A percentile compares a stretch with the other conserved stretches of the same genome.
Evolutionary conservation across 2,797 vertebrate genomes (phyloP).

Genomic region (Muraenolepis orangiensis): DNA sequence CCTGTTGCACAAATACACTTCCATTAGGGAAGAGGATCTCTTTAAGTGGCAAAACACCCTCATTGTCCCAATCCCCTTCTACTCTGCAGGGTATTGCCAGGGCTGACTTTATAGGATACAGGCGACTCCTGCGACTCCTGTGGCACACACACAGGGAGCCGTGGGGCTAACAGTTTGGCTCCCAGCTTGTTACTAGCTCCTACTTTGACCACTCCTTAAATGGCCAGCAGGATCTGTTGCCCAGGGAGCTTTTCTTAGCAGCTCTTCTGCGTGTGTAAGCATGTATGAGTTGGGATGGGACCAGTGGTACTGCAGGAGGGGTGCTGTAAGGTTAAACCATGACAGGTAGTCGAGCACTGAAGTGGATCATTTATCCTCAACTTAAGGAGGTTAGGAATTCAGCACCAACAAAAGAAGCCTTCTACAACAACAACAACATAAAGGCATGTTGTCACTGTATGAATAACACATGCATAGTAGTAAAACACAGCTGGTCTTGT

Average conservation of each 20-base stretch:
- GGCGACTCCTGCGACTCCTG: not conserved
- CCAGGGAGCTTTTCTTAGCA: conserved; percentile 63
- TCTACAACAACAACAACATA: too few relatives aligned
- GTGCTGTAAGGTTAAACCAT: not conserved
- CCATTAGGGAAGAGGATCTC: not conserved
- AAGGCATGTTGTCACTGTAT: too few relatives aligned
- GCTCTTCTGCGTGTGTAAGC: conserved; percentile 55
- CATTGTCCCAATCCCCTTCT: not conserved
- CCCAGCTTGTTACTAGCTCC: conserved; percentile 15
- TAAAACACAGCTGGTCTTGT: too few relatives aligned
- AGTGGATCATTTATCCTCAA: not conserved
- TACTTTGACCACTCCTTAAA: conserved; percentile 57
- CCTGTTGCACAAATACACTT: not conserved
- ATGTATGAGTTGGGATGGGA: conserved; percentile 36
- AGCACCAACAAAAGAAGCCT: not conserved
- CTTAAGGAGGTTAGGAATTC: not conserved
- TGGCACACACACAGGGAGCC: conserved; percentile 40
- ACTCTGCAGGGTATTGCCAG: not conserved
- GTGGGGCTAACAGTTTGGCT: conserved; percentile 24
- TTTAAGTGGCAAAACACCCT: not conserved
- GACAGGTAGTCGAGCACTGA: not conserved
- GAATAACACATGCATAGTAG: too few relatives aligned
- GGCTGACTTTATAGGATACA: not conserved
- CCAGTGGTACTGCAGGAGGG: not conserved
- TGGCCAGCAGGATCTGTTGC: conserved; percentile 31